phyloP scores from a whole-genome alignment of 2,113 vertebrate genomes.

The Capreolus pygargus region DNA sequence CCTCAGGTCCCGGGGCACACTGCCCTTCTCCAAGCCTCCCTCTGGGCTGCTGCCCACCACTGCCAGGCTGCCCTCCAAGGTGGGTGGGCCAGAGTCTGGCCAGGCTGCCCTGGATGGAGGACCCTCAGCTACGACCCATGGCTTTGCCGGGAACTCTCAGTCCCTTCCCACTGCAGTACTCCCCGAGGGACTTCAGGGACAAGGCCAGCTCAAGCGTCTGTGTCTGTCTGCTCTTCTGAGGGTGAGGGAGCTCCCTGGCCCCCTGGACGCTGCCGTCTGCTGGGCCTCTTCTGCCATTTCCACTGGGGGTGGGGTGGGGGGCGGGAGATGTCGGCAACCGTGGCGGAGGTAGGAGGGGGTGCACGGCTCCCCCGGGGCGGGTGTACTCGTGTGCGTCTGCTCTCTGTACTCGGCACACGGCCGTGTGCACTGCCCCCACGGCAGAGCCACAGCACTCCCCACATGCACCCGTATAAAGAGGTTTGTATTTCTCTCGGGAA shows the following conservation, averaged over 20 bases:
- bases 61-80: neutral
- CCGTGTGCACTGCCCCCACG: accelerated
- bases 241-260: neutral
- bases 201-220: neutral
- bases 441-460: neutral
- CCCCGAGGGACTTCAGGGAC: neutral
- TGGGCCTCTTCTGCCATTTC: neutral
- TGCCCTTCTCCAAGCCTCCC: neutral
- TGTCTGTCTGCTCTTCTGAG: neutral
- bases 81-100: neutral
- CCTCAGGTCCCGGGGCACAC: accelerated
- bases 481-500: neutral
- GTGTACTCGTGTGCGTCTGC: accelerated
- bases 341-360: neutral
- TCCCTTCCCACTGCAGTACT: neutral
- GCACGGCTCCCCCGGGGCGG: accelerated
- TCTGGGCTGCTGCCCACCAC: neutral
- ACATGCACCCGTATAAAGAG: neutral
- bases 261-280: neutral
- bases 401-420: accelerated
- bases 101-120: neutral
- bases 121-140: neutral
- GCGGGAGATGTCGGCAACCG: neutral
- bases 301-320: too few relatives aligned
- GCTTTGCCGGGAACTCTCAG: neutral